Percentiles rank a stretch among this genome's conserved stretches.
Conservation (phyloP, 2,113 vertebrate species). For the Nothobranchius kuhntae region DNA sequence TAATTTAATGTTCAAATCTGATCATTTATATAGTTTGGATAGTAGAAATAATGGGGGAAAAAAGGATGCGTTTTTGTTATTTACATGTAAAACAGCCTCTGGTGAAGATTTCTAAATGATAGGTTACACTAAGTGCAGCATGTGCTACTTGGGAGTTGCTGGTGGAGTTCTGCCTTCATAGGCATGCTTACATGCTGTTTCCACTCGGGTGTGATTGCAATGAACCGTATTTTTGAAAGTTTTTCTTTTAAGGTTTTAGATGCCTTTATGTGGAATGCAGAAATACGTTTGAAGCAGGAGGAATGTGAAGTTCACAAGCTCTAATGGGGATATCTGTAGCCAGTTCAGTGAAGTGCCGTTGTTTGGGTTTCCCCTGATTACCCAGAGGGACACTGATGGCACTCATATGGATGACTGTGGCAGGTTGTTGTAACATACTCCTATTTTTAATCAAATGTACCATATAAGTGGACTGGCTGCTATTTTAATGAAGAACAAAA, state of each 20-base stretch:
- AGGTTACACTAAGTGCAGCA: conserved; percentile 45
- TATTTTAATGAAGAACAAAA: no score
- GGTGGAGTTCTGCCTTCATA: conserved; percentile 42
- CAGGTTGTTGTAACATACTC: background rate
- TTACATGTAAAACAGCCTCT: conserved; percentile 7
- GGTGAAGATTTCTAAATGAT: conserved; percentile 15
- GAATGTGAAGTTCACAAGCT: background rate
- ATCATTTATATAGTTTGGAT: background rate
- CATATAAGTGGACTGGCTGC: no score
- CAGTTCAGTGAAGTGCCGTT: background rate
- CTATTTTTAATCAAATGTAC: background rate
- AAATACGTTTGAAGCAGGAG: background rate
- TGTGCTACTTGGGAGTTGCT: conserved; percentile 42
- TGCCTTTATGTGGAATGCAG: no score
- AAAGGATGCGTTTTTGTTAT: background rate
- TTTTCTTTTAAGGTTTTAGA: no score
- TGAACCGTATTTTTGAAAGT: no score
- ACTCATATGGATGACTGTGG: background rate
- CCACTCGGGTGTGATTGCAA: background rate
- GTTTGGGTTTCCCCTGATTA: background rate
- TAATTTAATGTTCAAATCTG: background rate
- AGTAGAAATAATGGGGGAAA: no score
- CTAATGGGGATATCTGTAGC: background rate
- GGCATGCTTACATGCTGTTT: conserved; percentile 22
- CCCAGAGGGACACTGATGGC: background rate